These are phyloP conservation scores for Ianthella basta DNA, from an alignment of 37 sponge, comb jelly and placozoan species.

Conservation along the genomic window DNA sequence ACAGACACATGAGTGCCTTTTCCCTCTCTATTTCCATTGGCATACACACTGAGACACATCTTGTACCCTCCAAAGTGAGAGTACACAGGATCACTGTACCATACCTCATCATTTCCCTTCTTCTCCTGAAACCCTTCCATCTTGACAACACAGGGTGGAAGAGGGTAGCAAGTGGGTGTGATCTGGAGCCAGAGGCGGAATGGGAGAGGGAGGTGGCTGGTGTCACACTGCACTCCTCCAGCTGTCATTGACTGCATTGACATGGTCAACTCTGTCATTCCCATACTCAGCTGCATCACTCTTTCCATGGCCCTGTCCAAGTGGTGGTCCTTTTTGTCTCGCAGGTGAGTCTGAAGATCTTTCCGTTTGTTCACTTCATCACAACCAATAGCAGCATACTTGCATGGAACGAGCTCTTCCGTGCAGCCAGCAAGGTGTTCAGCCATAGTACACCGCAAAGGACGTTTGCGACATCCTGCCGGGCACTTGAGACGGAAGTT, in stretches of 20 bases:
- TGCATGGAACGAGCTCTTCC: conserved; percentile 1
- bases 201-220: too few species aligned
- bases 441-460: neutral
- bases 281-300: too few species aligned
- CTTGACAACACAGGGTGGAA: neutral
- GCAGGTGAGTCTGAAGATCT: neutral
- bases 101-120: neutral
- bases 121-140: neutral
- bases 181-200: conserved; percentile 19
- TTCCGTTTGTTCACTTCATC: neutral
- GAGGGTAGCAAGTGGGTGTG: conserved; percentile 2
- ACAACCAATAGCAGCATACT: neutral
- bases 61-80: conserved; percentile 40
- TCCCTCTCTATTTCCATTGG: conserved; percentile 47
- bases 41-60: conserved; percentile 45
- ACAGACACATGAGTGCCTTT: conserved; percentile 53
- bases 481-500: conserved; percentile 3
- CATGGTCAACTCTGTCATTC: too few species aligned
- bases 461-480: neutral
- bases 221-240: too few species aligned
- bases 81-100: conserved; percentile 46
- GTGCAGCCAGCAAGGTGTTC: neutral
- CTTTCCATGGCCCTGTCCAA: conserved; percentile 22
- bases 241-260: too few species aligned
- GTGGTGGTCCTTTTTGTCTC: neutral